These are phyloP conservation scores for Pipistrellus pipistrellus DNA, from an alignment of 2,797 vertebrate genomes.

Conservation along the genomic window DNA sequence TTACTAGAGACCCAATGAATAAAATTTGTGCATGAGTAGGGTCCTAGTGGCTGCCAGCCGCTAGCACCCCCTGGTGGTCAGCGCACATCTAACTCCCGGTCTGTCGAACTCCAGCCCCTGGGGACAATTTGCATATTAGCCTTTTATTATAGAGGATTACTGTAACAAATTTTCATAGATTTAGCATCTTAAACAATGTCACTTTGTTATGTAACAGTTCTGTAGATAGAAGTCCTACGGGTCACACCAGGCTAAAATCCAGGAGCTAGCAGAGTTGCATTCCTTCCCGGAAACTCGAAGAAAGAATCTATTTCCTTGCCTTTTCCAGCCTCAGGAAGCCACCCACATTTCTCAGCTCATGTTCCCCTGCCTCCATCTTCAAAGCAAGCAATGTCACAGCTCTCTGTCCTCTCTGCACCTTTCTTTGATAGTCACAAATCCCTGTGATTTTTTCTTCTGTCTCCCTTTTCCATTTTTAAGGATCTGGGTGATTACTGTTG, in stretches of 20 bases:
- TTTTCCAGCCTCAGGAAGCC: not conserved
- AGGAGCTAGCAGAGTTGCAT: not conserved
- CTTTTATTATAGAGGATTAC: too few species aligned
- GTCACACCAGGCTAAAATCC: not conserved
- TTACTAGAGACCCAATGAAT: not conserved
- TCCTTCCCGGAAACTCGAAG: not conserved
- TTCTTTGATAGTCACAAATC: not conserved
- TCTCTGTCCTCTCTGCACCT: not conserved
- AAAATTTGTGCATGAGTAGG: too few species aligned
- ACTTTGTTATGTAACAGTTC: not conserved
- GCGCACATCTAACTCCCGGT: too few species aligned
- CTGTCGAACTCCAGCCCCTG: too few species aligned
- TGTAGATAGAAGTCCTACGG: not conserved
- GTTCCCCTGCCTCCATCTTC: not conserved
- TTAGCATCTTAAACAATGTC: not conserved
- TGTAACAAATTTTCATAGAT: not conserved
- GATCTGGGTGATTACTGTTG: not conserved
- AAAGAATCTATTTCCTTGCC: not conserved
- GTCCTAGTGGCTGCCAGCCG: too few species aligned
- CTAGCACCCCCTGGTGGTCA: too few species aligned
- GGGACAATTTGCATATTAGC: too few species aligned
- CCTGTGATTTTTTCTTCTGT: not conserved
- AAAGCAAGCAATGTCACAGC: not conserved
- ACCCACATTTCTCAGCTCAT: not conserved
- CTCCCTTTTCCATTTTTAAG: slow-evolving; percentile 6